Evolutionary conservation across 2,113 vertebrate genomes (phyloP).

Genomic region (Merops nubicus): DNA sequence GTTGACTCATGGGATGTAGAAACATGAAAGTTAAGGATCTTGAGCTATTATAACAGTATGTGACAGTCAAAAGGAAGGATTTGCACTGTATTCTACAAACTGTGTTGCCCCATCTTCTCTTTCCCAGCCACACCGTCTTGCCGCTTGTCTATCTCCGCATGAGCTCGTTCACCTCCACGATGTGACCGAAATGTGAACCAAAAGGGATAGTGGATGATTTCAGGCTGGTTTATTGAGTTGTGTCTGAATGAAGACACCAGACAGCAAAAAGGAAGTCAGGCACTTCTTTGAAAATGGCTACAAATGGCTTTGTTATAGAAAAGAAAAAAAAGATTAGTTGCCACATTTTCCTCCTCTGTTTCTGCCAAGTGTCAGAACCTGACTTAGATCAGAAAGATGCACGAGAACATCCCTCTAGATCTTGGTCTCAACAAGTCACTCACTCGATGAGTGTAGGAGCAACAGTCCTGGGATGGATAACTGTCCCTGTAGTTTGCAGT

Average conservation of each 20-base stretch:
- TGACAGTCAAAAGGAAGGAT: not conserved
- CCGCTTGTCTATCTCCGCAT: not conserved
- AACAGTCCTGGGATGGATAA: not conserved
- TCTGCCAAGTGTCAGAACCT: not conserved
- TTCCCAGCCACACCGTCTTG: not conserved
- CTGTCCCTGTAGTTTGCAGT: not conserved
- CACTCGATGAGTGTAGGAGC: not conserved
- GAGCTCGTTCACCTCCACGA: not conserved
- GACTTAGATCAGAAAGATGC: not conserved
- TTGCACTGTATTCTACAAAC: not conserved
- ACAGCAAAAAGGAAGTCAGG: not conserved
- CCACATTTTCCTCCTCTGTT: not conserved
- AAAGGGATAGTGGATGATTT: not conserved
- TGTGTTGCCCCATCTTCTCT: not conserved
- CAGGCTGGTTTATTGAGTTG: not conserved
- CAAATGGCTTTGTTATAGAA: not conserved
- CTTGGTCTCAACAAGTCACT: not conserved
- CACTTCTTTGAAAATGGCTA: not conserved
- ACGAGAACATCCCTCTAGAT: not conserved
- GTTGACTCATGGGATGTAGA: not conserved
- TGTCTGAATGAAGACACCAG: not conserved
- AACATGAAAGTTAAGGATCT: not conserved
- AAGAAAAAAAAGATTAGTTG: not conserved
- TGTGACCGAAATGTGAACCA: not conserved
- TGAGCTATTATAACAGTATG: not conserved